Evolutionary conservation across 2,113 vertebrate species (phyloP).

Genomic region (Bettongia penicillata): DNA sequence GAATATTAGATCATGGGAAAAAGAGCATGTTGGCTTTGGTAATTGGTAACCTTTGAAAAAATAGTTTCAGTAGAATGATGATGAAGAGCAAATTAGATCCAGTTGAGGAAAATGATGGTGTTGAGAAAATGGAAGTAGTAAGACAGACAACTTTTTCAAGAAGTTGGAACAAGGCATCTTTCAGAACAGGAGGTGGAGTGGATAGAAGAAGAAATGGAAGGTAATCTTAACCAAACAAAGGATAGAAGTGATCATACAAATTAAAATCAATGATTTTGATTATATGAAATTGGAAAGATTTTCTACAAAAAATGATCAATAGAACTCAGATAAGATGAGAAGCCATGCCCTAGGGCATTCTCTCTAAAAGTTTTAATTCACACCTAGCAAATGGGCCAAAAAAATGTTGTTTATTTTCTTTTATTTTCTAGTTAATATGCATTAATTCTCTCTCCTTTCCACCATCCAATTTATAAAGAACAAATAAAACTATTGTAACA

Average conservation of each 20-base stretch:
- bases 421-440: not conserved
- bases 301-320: not conserved
- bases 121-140: too few species aligned
- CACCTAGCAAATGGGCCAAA: not conserved
- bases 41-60: not conserved
- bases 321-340: not conserved
- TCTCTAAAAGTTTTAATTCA: not conserved
- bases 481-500: not conserved
- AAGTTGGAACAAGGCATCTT: too few species aligned
- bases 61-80: not conserved
- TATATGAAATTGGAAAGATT: not conserved
- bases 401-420: not conserved
- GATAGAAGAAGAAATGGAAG: not conserved
- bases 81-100: not conserved
- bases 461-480: not conserved
- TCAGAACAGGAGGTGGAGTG: too few species aligned
- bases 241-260: not conserved
- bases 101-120: not conserved
- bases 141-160: too few species aligned
- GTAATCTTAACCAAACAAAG: not conserved
- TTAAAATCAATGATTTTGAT: not conserved
- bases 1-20: not conserved
- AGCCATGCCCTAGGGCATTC: not conserved
- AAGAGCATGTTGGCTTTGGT: not conserved
- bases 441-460: not conserved